A percentile compares a stretch with the other conserved stretches of the same genome.
Evolutionary conservation across 2,113 vertebrate genomes (phyloP).

Genomic region (Cynopterus brachyotis): DNA sequence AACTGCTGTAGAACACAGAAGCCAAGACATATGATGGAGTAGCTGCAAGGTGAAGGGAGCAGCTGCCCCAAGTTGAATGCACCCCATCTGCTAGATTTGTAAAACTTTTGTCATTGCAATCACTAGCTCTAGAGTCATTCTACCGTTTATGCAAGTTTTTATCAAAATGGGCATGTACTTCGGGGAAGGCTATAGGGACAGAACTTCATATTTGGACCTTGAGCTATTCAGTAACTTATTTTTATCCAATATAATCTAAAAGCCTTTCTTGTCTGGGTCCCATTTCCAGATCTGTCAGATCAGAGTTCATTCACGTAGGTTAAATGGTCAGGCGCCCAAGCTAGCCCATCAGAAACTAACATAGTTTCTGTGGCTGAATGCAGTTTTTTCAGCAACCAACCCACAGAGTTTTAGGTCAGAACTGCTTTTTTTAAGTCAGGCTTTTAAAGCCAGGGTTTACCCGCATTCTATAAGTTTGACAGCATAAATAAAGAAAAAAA

Average conservation of each 20-base stretch:
- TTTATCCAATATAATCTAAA: conserved; percentile 25
- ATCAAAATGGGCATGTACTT: background rate
- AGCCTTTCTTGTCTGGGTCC: background rate
- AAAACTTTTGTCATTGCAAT: background rate
- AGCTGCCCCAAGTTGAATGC: background rate
- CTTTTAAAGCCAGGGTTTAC: background rate
- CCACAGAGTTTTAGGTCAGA: background rate
- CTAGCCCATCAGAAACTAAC: background rate
- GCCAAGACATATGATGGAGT: background rate
- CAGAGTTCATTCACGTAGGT: background rate
- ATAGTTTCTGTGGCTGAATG: background rate
- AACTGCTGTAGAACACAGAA: background rate
- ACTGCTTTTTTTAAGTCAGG: background rate
- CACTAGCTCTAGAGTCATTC: background rate
- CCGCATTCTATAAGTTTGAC: background rate
- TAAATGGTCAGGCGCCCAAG: background rate
- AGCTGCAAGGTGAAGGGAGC: background rate
- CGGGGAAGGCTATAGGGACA: background rate
- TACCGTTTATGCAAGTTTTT: background rate
- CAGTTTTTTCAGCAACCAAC: background rate
- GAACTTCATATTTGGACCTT: background rate
- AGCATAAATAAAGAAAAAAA: background rate
- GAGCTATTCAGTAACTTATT: background rate
- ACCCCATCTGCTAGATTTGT: background rate
- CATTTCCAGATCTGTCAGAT: background rate